A percentile compares a stretch with the other conserved stretches of the same genome.
phyloP scores from a whole-genome alignment of 2,113 vertebrate genomes.

The Oncorhynchus nerka region DNA sequence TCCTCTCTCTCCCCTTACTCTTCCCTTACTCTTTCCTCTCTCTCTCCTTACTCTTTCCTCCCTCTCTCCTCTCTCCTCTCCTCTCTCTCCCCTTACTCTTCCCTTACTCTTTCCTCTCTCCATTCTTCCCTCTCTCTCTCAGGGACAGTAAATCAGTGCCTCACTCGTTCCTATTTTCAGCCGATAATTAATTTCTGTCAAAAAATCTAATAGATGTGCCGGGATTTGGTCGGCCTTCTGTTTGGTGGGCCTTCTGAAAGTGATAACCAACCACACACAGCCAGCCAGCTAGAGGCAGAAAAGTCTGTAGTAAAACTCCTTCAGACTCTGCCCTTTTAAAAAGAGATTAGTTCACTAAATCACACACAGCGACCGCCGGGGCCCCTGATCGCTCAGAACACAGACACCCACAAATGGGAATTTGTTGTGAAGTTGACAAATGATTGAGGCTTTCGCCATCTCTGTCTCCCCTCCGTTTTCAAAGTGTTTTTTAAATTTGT shows the following conservation, averaged over 20 bases:
- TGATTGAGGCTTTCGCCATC: conserved; percentile 20
- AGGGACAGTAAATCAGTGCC: conserved; percentile 32
- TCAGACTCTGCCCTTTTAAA: conserved; percentile 44
- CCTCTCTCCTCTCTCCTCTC: not conserved
- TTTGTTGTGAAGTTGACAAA: conserved; percentile 23
- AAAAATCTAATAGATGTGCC: conserved; percentile 54
- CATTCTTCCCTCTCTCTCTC: conserved; percentile 17
- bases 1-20: not conserved
- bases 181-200: conserved; percentile 57
- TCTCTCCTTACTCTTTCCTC: not conserved
- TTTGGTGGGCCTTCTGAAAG: conserved; percentile 42
- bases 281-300: conserved; percentile 15
- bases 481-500: conserved; percentile 14
- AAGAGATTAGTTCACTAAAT: conserved; percentile 60
- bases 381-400: not conserved
- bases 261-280: conserved; percentile 16
- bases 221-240: conserved; percentile 12
- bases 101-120: not conserved
- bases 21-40: not conserved
- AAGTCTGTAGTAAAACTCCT: conserved; percentile 45
- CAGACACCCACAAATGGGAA: conserved; percentile 20
- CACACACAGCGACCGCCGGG: conserved; percentile 27
- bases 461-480: conserved; percentile 3
- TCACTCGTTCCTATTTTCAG: conserved; percentile 51
- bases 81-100: not conserved